A percentile compares a stretch with the other conserved stretches of the same genome.
phyloP scores from a whole-genome alignment of 2,888 invertebrate species.

The Pachydiplax longipennis region DNA sequence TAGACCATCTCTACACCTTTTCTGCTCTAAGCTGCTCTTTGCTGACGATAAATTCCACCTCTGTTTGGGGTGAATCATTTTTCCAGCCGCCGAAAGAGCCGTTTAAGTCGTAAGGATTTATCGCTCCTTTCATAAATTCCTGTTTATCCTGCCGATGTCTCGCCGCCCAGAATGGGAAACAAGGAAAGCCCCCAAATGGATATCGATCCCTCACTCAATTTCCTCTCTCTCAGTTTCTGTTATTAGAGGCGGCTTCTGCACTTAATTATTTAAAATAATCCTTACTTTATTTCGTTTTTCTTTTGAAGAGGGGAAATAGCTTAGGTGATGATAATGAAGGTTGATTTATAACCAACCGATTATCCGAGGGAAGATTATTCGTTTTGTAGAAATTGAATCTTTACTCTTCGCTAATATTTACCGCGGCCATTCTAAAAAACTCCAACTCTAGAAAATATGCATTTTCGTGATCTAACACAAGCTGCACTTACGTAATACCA shows the following conservation, averaged over 20 bases:
- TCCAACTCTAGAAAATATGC: no score
- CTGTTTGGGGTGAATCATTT: background rate
- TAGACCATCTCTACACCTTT: background rate
- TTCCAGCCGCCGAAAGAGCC: background rate
- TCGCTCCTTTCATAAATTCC: background rate
- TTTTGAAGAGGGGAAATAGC: no score
- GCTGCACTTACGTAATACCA: no score
- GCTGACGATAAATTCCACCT: background rate
- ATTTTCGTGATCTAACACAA: no score
- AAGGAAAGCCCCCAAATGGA: background rate
- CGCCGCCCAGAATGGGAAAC: background rate
- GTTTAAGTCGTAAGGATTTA: background rate
- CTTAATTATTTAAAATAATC: no score
- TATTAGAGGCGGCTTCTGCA: background rate
- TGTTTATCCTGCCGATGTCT: background rate
- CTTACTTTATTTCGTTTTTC: no score
- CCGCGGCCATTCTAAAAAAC: no score
- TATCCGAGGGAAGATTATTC: no score
- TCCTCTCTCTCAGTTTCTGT: background rate
- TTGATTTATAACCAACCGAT: no score
- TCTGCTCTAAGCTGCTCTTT: background rate
- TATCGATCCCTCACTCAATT: background rate
- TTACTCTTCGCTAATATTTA: no score
- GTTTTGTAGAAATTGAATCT: no score
- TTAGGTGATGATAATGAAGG: no score